Evolutionary conservation across 2,113 vertebrate species (phyloP), one percentile per base, ranked within the genome.

Genomic region (Albula goreensis): DNA sequence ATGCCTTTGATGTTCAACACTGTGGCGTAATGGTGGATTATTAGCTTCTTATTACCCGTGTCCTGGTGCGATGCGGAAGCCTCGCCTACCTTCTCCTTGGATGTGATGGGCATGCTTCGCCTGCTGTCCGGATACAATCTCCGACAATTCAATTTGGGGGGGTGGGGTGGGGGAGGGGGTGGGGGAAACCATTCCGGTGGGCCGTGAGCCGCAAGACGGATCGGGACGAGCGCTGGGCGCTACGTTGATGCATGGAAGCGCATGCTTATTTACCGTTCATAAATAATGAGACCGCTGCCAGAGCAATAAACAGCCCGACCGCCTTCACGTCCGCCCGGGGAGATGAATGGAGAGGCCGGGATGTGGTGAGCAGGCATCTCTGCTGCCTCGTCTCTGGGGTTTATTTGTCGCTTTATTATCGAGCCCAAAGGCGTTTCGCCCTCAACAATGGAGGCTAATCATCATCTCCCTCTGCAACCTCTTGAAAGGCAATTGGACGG

Each of bases 241-340:
- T 50, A 79, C 13, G 25, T 12, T 49, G 78, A 49, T 79, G 78
- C 78, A 49, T 79, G 31, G 41, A 5, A 79, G 78, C 9, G 48
- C 78, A 50, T 17, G 41, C 41, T 74, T 74, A 74, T 74, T 74
- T 74, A 74, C 70, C 31, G 70, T 74, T 74, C 70, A 74, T 74
- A 74, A 74, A 74, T 22, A n/a, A 74, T 74, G 70, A 74, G 8
- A 31, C 70, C n/a, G 6, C 70, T 74, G 70, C 70, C 70, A 74
- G n/a, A 8, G 70, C n/a, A 74, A 74, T 74, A 74, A 74, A 74
- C 22, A 8, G 8, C 22, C 70, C 70, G n/a, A 22, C n/a, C 70
- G 70, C 70, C 70, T 74, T 31, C n/a, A 10, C 9, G 25, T 74
- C 70, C 70, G 2, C 70, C 70, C 70, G 9, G 22, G 70, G 70